Evolutionary conservation across 2,113 vertebrate genomes (phyloP).

Genomic region (Chrysemys picta): DNA sequence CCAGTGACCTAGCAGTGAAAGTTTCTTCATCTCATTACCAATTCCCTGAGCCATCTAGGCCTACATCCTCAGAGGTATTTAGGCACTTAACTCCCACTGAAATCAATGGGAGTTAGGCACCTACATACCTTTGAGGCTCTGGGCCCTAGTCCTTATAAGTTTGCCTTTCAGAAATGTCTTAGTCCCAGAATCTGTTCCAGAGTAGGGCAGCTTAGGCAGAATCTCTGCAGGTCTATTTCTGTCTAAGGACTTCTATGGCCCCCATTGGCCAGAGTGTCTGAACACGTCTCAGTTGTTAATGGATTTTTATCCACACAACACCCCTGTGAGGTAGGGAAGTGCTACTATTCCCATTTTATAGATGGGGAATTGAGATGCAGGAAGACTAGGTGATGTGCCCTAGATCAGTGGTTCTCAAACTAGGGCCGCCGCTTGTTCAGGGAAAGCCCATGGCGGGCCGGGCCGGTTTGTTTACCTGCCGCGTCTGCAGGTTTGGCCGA

Average conservation of each 20-base stretch:
- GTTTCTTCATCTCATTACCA: too few species aligned
- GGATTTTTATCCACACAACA: not conserved
- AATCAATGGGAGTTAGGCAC: not conserved
- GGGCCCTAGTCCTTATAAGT: not conserved
- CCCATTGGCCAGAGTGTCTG: not conserved
- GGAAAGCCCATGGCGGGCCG: too few species aligned
- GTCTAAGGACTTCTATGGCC: not conserved
- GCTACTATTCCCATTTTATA: not conserved
- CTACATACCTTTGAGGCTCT: not conserved
- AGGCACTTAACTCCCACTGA: not conserved
- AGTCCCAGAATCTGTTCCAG: not conserved
- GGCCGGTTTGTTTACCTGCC: too few species aligned
- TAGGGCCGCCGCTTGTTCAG: too few species aligned
- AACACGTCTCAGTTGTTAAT: not conserved
- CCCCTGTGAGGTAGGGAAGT: not conserved
- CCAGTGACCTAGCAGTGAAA: too few species aligned
- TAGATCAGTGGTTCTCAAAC: too few species aligned
- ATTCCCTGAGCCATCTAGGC: too few species aligned
- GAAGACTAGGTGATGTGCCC: not conserved
- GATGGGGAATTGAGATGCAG: not conserved
- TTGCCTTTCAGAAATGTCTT: not conserved
- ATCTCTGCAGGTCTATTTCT: not conserved
- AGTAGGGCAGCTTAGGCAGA: not conserved
- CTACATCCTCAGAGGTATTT: too few species aligned
- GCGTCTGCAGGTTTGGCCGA: too few species aligned